A percentile compares a stretch with the other conserved stretches of the same genome.
Conservation (phyloP, 2,113 vertebrate genomes). For the Odocoileus hemionus region DNA sequence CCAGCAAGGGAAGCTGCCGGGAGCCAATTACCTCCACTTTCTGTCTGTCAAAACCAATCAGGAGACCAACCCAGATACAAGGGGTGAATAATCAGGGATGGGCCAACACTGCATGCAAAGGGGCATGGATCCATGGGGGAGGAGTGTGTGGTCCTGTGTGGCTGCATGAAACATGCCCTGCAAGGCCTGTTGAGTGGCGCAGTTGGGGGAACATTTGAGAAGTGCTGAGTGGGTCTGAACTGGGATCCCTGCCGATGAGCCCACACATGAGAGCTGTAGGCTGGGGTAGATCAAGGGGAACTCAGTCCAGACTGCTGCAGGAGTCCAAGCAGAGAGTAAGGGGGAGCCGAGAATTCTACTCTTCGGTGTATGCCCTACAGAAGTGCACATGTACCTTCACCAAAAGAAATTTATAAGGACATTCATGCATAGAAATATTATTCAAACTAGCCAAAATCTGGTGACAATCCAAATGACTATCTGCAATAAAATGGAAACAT, state of each 20-base stretch:
- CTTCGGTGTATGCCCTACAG: no score
- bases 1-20: background rate
- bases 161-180: background rate
- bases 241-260: background rate
- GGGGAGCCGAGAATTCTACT: background rate
- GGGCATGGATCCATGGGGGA: background rate
- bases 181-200: no score
- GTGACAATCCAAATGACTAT: background rate
- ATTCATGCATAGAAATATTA: no score
- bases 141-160: accelerated
- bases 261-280: background rate
- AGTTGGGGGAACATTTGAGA: no score
- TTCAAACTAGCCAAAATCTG: background rate
- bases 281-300: background rate
- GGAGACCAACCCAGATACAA: background rate
- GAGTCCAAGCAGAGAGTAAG: background rate
- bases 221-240: background rate
- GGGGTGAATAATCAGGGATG: no score
- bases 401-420: background rate
- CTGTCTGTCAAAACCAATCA: background rate
- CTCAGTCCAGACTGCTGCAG: background rate
- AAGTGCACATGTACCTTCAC: background rate
- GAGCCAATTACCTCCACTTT: background rate
- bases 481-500: background rate
- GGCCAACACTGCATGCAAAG: background rate